These are phyloP conservation scores for Resseliella maxima DNA, from an alignment of 2,888 invertebrate genomes.

Conservation along the genomic window DNA sequence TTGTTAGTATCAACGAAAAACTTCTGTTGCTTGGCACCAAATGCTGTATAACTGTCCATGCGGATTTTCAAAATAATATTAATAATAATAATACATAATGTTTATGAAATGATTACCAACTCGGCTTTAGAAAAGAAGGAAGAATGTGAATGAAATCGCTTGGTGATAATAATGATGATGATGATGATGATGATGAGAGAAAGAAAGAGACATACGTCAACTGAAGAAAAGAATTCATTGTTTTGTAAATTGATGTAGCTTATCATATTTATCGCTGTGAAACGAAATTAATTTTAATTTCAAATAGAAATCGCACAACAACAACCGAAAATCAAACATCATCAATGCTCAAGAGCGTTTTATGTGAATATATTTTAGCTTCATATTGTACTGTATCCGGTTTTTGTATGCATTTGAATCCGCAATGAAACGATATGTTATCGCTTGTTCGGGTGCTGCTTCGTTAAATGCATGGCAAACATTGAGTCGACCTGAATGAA, in stretches of 20 bases:
- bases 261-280: conserved; percentile 41
- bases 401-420: background rate
- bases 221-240: conserved; percentile 49
- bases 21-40: background rate
- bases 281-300: conserved; percentile 54
- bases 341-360: conserved; percentile 46
- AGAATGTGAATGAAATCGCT: background rate
- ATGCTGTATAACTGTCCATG: background rate
- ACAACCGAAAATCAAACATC: conserved; percentile 18
- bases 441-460: background rate
- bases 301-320: conserved; percentile 2
- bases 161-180: too few relatives aligned
- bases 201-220: background rate
- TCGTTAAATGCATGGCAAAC: background rate
- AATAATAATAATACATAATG: conserved; percentile 30
- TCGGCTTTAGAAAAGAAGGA: background rate
- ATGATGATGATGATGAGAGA: too few relatives aligned
- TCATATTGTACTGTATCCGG: conserved; percentile 1
- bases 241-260: conserved; percentile 49
- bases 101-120: conserved; percentile 44
- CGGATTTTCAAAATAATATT: conserved; percentile 19
- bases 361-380: background rate
- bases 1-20: background rate
- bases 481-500: background rate
- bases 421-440: background rate